These are phyloP conservation scores for Sclerodermus sp. DNA, from an alignment of 2,888 invertebrate species.

Conservation along the genomic window DNA sequence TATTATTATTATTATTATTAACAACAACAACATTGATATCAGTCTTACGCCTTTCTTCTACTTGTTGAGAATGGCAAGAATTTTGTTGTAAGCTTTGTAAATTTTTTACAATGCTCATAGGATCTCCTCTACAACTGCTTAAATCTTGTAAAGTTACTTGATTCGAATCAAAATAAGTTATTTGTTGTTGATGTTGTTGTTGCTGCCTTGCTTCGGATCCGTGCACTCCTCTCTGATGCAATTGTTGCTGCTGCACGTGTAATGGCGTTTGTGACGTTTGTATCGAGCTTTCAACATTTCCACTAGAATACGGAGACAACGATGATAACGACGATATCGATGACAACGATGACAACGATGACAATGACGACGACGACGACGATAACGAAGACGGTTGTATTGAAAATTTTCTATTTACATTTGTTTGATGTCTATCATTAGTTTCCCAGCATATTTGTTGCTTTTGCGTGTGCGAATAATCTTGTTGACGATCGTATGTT, in stretches of 20 bases:
- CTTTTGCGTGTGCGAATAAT: slow-evolving; percentile 57
- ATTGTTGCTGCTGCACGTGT: slow-evolving; percentile 32
- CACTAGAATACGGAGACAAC: slow-evolving; percentile 34
- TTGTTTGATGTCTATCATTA: slow-evolving; percentile 40
- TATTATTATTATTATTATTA: too few species aligned
- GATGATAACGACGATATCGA: too few species aligned
- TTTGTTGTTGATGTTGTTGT: slow-evolving; percentile 66
- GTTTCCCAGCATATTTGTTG: slow-evolving; percentile 53
- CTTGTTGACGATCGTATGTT: slow-evolving; percentile 51
- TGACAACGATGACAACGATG: too few species aligned
- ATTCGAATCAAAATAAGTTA: slow-evolving; percentile 68
- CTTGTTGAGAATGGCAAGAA: slow-evolving; percentile 64
- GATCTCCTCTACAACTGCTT: slow-evolving; percentile 74
- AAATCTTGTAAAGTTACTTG: slow-evolving; percentile 70
- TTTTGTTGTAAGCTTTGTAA: slow-evolving; percentile 59
- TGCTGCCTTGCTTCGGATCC: slow-evolving; percentile 36
- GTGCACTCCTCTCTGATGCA: slow-evolving; percentile 58
- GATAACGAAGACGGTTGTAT: too few species aligned
- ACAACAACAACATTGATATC: too few species aligned
- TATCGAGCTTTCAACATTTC: slow-evolving; percentile 31
- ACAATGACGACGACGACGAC: too few species aligned
- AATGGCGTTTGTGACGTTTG: slow-evolving; percentile 14
- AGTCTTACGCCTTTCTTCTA: slow-evolving; percentile 50
- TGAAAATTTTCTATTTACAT: slow-evolving; percentile 39
- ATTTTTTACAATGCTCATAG: slow-evolving; percentile 77